A percentile compares a stretch with the other conserved stretches of the same genome.
These are phyloP conservation scores for Halesus radiatus DNA, from an alignment of 1,140 invertebrate genomes.

Conservation along the genomic window DNA sequence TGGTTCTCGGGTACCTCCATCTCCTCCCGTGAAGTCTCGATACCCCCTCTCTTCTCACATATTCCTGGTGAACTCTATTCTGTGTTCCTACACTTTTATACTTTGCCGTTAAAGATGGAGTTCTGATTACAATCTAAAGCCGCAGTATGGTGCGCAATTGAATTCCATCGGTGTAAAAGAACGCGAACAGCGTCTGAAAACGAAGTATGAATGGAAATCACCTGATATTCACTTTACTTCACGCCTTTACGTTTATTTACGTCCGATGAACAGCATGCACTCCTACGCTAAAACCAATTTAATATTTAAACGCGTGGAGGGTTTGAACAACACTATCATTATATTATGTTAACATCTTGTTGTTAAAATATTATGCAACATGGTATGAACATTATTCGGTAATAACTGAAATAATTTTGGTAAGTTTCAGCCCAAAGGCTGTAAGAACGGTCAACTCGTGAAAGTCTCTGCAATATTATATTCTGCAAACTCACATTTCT, in stretches of 20 bases:
- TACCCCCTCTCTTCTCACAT: not conserved
- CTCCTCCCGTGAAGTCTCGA: slow-evolving; percentile 16
- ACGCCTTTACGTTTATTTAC: too few relatives aligned
- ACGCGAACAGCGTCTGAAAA: slow-evolving; percentile 23
- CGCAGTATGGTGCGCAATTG: slow-evolving; percentile 38
- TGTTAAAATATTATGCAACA: too few relatives aligned
- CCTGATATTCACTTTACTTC: slow-evolving; percentile 17
- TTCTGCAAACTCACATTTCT: not conserved
- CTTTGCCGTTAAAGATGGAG: slow-evolving; percentile 12
- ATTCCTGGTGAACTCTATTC: not conserved
- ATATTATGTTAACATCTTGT: too few relatives aligned
- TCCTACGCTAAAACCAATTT: too few relatives aligned
- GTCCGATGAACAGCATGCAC: too few relatives aligned
- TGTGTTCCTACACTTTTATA: not conserved
- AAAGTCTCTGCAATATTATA: too few relatives aligned
- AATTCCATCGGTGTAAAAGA: slow-evolving; percentile 42
- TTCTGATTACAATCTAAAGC: slow-evolving; percentile 43
- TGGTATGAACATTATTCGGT: too few relatives aligned
- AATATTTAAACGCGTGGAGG: too few relatives aligned
- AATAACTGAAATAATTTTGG: too few relatives aligned
- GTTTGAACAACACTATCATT: too few relatives aligned
- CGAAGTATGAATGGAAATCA: slow-evolving; percentile 41
- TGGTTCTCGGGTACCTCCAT: not conserved
- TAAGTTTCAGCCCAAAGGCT: too few relatives aligned
- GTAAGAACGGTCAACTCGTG: too few relatives aligned